phyloP scores from a whole-genome alignment of 2,113 vertebrate genomes.

The Eptesicus fuscus region DNA sequence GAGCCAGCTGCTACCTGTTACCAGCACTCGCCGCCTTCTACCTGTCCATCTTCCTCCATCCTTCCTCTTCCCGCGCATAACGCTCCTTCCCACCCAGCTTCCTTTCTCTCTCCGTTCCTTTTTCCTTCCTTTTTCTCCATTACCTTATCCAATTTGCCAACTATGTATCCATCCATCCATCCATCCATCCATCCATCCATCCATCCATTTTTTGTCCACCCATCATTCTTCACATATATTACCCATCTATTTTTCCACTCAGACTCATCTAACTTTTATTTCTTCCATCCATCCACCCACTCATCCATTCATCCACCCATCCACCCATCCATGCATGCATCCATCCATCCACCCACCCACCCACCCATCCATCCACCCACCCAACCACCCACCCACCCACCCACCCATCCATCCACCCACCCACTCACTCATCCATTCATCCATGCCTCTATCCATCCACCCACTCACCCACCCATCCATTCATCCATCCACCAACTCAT shows the following conservation, averaged over 20 bases:
- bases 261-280: background rate
- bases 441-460: too few species aligned
- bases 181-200: too few species aligned
- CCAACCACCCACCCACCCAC: too few species aligned
- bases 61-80: background rate
- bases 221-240: background rate
- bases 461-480: too few species aligned
- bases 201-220: too few species aligned
- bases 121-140: background rate
- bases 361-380: fast-evolving
- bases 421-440: too few species aligned
- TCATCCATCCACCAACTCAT: too few species aligned
- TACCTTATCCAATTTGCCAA: background rate
- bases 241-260: background rate
- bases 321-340: too few species aligned
- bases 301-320: background rate
- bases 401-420: too few species aligned
- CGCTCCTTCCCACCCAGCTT: background rate
- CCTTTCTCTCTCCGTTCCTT: background rate
- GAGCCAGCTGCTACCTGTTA: background rate
- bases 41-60: background rate
- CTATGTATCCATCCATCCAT: background rate
- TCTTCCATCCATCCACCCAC: background rate
- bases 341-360: too few species aligned
- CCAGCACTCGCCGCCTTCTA: background rate